phyloP scores from a whole-genome alignment of 1,140 invertebrate species.

The Nixonia krombeini region DNA sequence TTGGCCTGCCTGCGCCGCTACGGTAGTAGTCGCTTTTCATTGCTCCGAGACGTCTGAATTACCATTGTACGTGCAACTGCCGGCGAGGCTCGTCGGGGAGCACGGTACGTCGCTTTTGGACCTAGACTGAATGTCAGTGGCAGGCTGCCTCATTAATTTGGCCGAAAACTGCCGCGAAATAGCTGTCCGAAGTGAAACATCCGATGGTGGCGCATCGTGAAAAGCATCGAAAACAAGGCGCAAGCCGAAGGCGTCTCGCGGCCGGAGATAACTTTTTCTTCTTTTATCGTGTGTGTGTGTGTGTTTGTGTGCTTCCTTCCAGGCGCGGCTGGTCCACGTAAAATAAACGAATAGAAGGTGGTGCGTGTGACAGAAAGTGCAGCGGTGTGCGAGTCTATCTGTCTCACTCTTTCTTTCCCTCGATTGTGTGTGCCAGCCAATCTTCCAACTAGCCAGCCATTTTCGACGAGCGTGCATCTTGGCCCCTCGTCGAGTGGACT shows the following conservation, averaged over 20 bases:
- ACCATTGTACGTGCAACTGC: background rate
- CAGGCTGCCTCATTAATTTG: too few relatives aligned
- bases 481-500: conserved; percentile 5
- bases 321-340: background rate
- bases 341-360: conserved; percentile 1
- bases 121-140: too few relatives aligned
- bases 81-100: background rate
- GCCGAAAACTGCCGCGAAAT: too few relatives aligned
- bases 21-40: too few relatives aligned
- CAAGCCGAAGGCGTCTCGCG: background rate
- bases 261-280: too few relatives aligned
- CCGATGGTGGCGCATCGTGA: background rate
- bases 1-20: too few relatives aligned
- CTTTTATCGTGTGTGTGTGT: background rate
- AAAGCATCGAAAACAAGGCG: background rate
- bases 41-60: too few relatives aligned
- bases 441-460: background rate
- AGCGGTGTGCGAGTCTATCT: background rate
- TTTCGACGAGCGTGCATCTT: conserved; percentile 4
- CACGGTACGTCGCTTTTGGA: too few relatives aligned
- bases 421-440: background rate
- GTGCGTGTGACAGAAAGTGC: conserved; percentile 3
- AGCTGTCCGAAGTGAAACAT: background rate
- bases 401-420: background rate
- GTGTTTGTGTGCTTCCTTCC: background rate